phyloP scores from a whole-genome alignment of 1,140 invertebrate species.

The Orius laevigatus region DNA sequence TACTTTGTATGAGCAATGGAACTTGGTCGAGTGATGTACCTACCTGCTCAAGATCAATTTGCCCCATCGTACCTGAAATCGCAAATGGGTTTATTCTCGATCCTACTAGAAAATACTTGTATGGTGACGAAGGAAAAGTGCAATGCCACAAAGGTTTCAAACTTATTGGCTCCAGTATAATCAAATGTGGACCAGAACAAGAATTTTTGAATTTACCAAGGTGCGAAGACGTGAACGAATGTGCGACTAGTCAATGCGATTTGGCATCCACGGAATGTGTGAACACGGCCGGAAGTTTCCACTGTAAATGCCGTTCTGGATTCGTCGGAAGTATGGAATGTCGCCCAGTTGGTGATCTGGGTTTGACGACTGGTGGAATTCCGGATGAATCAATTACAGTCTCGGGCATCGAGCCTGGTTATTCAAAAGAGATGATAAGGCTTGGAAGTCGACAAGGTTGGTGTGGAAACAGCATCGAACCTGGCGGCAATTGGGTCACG shows the following conservation, averaged over 20 bases:
- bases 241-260: constrained; percentile 74
- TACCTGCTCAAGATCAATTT: constrained; percentile 64
- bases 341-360: constrained; percentile 71
- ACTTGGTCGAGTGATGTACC: constrained; percentile 90
- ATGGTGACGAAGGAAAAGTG: constrained; percentile 78
- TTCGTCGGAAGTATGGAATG: constrained; percentile 79
- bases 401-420: constrained; percentile 64
- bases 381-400: constrained; percentile 77
- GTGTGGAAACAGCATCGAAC: constrained; percentile 72
- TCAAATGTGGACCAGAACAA: constrained; percentile 74
- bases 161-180: constrained; percentile 66
- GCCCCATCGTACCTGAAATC: constrained; percentile 65
- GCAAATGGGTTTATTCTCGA: constrained; percentile 74
- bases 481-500: constrained; percentile 73
- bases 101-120: constrained; percentile 54
- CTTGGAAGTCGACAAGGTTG: constrained; percentile 69
- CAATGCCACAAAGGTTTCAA: constrained; percentile 84
- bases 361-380: constrained; percentile 73
- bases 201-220: constrained; percentile 67
- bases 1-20: constrained; percentile 90
- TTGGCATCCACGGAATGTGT: constrained; percentile 78
- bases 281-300: constrained; percentile 80
- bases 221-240: constrained; percentile 90
- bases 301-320: constrained; percentile 72
- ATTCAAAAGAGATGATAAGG: constrained; percentile 63